Evolutionary conservation across 2,888 invertebrate genomes (phyloP).

Genomic region (Ophraella communa): DNA sequence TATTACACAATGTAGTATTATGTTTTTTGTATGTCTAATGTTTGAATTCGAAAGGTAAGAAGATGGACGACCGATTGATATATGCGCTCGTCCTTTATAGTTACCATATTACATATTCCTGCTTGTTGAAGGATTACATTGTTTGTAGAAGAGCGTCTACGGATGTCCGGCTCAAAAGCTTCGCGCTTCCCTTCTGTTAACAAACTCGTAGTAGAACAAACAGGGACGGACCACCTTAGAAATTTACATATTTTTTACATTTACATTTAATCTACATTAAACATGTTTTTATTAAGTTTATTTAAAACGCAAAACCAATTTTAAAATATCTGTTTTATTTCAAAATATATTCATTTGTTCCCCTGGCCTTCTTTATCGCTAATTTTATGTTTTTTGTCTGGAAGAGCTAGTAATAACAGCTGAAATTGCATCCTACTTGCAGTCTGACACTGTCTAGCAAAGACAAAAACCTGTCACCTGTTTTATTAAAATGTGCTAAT

Average conservation of each 20-base stretch:
- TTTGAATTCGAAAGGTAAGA: constrained; percentile 9
- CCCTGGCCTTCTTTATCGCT: too few species aligned
- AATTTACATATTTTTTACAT: too few species aligned
- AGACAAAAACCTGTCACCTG: too few species aligned
- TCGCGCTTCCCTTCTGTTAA: constrained; percentile 51
- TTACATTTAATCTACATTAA: not conserved
- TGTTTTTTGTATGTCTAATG: constrained; percentile 2
- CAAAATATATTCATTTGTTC: too few species aligned
- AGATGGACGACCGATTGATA: constrained; percentile 16
- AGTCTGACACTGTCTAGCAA: too few species aligned
- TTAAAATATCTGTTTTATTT: too few species aligned
- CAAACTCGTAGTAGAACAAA: constrained; percentile 13
- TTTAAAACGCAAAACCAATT: too few species aligned
- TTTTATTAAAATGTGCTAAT: too few species aligned
- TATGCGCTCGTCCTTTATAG: constrained; percentile 17
- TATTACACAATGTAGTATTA: constrained; percentile 13
- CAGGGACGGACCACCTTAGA: constrained; percentile 22
- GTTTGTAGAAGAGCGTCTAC: constrained; percentile 36
- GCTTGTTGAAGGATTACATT: constrained; percentile 37
- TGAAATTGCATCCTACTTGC: too few species aligned
- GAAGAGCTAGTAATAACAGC: too few species aligned
- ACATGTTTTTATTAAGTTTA: too few species aligned
- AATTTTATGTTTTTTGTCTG: too few species aligned
- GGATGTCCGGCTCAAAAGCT: constrained; percentile 51
- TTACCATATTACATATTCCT: constrained; percentile 37